These are phyloP conservation scores for Centropus unirufus DNA, from an alignment of 2,113 vertebrate species.

Conservation along the genomic window DNA sequence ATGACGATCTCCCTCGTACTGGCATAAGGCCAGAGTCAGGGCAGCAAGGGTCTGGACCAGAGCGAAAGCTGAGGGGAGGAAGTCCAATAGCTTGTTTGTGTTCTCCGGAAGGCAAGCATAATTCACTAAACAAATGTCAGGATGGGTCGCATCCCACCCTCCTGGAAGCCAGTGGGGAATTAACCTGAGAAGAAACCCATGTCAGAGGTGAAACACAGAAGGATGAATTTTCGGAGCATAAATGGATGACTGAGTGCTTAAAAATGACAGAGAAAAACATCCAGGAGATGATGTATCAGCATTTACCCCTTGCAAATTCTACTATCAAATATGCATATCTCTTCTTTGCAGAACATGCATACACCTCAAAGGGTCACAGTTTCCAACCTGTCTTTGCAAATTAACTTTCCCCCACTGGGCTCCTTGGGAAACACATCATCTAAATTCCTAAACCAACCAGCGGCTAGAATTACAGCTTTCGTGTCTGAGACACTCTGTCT, in stretches of 20 bases:
- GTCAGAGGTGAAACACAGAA: background rate
- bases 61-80: background rate
- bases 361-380: background rate
- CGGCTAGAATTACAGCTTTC: background rate
- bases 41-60: background rate
- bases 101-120: conserved; percentile 53
- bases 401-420: background rate
- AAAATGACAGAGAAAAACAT: background rate
- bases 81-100: conserved; percentile 56
- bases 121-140: conserved; percentile 68
- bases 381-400: background rate
- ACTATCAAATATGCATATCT: background rate
- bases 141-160: conserved; percentile 32
- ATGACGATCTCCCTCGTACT: accelerated
- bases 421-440: background rate
- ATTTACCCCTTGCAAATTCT: background rate
- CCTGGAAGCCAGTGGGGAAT: conserved; percentile 13
- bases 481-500: background rate
- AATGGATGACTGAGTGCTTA: accelerated
- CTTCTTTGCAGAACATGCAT: background rate
- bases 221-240: background rate
- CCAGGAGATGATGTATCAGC: background rate
- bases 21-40: background rate
- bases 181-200: conserved; percentile 20
- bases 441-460: background rate